Evolutionary conservation across 2,888 invertebrate species (phyloP).

Genomic region (Cacoxenus indagator): DNA sequence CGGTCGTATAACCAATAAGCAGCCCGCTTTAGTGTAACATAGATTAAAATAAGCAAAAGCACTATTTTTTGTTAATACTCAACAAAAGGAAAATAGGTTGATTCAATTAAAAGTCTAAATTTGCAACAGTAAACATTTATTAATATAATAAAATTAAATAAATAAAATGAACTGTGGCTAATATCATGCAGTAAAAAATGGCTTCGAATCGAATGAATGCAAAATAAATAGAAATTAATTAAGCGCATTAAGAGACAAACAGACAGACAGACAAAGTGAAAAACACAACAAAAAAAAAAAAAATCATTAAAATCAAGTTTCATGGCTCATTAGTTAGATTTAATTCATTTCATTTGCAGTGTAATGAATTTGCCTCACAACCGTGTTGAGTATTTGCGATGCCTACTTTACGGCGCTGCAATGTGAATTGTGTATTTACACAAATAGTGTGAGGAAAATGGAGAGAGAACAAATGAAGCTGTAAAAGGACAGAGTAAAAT

Average conservation of each 20-base stretch:
- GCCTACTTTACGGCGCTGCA: background rate
- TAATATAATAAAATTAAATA: background rate
- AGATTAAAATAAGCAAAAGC: too few relatives aligned
- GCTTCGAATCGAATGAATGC: background rate
- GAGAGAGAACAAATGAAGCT: background rate
- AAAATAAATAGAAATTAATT: background rate
- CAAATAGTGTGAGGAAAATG: background rate
- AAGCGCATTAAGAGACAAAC: background rate
- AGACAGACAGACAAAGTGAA: background rate
- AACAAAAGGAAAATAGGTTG: background rate
- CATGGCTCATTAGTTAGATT: background rate
- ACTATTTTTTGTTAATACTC: too few relatives aligned
- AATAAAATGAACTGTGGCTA: background rate
- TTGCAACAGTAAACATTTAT: background rate
- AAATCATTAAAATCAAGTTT: background rate
- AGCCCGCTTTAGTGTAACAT: too few relatives aligned
- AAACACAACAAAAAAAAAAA: background rate
- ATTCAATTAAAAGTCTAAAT: background rate
- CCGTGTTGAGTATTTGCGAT: background rate
- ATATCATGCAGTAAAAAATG: background rate
- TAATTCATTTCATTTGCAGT: background rate
- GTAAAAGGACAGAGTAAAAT: background rate
- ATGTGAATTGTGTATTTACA: background rate
- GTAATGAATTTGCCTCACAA: background rate
- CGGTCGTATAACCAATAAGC: too few relatives aligned